Percentiles rank a stretch among this genome's conserved stretches.
Evolutionary conservation across 2,797 vertebrate genomes (phyloP).

Genomic region (Petrocephalus schoutedeni): DNA sequence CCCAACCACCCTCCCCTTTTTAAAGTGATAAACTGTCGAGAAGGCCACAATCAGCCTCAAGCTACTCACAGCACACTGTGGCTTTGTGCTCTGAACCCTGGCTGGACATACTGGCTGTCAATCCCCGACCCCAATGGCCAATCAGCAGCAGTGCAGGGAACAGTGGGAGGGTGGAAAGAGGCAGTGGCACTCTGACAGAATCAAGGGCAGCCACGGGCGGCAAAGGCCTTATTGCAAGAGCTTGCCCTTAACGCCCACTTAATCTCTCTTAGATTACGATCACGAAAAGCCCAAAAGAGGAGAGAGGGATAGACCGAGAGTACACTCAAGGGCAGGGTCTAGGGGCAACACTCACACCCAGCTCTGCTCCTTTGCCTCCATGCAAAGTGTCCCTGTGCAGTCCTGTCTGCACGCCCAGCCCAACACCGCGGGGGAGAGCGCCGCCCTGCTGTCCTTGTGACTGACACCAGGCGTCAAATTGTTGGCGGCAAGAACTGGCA

Average conservation of each 20-base stretch:
- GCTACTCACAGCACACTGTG: background rate
- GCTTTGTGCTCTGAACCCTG: background rate
- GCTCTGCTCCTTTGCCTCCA: background rate
- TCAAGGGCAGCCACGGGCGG: background rate
- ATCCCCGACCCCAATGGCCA: background rate
- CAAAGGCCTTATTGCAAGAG: background rate
- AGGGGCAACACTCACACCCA: background rate
- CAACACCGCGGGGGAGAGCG: background rate
- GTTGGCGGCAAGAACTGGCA: background rate
- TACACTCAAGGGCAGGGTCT: background rate
- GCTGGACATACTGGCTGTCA: background rate
- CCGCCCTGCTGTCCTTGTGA: background rate
- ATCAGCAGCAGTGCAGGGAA: background rate
- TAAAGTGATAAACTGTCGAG: background rate
- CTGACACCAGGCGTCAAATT: background rate
- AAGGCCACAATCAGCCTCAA: constrained; percentile 5
- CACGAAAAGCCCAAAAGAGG: background rate
- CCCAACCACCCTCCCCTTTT: background rate
- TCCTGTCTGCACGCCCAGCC: background rate
- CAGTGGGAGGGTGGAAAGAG: background rate
- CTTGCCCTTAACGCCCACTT: background rate
- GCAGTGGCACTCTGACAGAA: background rate
- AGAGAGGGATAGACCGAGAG: background rate
- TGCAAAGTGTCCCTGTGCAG: background rate
- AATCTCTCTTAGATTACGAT: background rate